A percentile compares a stretch with the other conserved stretches of the same genome.
phyloP scores from a whole-genome alignment of 2,797 vertebrate species.

The Agapornis canus region DNA sequence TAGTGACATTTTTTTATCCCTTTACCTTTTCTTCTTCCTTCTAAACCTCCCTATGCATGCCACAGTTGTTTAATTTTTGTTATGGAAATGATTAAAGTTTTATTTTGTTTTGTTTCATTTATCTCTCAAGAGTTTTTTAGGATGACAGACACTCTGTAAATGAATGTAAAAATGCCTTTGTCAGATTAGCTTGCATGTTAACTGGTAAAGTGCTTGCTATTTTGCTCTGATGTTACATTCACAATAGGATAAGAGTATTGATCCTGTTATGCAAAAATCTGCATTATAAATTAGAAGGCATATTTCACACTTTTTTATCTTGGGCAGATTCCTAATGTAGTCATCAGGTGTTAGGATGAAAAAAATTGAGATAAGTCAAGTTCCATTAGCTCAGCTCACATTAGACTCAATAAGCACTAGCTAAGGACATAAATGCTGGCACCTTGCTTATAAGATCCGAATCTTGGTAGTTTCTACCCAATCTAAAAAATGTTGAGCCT shows the following conservation, averaged over 20 bases:
- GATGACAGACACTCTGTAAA: slow-evolving; percentile 32
- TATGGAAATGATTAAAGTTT: slow-evolving; percentile 33
- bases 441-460: neutral
- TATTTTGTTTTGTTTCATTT: slow-evolving; percentile 42
- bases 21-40: slow-evolving; percentile 41
- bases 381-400: neutral
- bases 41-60: slow-evolving; percentile 50
- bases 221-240: slow-evolving; percentile 52
- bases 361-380: slow-evolving; percentile 39
- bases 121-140: slow-evolving; percentile 49
- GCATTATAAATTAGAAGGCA: slow-evolving; percentile 64
- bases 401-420: neutral
- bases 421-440: neutral
- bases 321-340: slow-evolving; percentile 53
- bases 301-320: slow-evolving; percentile 64
- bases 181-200: slow-evolving; percentile 52
- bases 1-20: slow-evolving; percentile 41
- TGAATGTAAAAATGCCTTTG: slow-evolving; percentile 54
- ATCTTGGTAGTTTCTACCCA: neutral
- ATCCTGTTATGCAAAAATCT: slow-evolving; percentile 70
- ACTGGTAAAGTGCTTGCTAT: slow-evolving; percentile 55
- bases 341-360: slow-evolving; percentile 48
- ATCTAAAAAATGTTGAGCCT: neutral
- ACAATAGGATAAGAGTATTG: slow-evolving; percentile 63
- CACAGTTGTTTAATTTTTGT: slow-evolving; percentile 67